Evolutionary conservation across 1,140 invertebrate species (phyloP).

Genomic region (Lepidurus apus): DNA sequence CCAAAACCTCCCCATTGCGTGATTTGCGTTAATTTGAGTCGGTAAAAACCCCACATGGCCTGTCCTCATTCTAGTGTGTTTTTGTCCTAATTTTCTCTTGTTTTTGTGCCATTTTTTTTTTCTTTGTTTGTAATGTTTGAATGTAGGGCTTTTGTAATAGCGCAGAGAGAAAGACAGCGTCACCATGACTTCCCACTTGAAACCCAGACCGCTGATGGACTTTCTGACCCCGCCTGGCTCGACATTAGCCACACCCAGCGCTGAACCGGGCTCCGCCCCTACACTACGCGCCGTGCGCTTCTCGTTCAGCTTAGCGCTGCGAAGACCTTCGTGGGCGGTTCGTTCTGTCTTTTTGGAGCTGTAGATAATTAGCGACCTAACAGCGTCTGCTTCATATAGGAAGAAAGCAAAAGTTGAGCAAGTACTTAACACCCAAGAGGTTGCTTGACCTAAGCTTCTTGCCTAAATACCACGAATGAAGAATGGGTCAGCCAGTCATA

Average conservation of each 20-base stretch:
- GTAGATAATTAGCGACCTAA: not conserved
- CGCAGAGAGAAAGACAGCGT: not conserved
- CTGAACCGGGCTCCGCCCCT: not conserved
- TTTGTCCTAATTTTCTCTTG: not conserved
- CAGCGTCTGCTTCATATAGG: not conserved
- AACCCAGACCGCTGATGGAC: not conserved
- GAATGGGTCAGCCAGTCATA: not conserved
- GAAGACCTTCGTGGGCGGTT: constrained; percentile 20
- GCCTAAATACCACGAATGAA: not conserved
- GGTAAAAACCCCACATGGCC: not conserved
- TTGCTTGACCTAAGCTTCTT: constrained; percentile 5
- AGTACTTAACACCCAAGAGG: constrained; percentile 6
- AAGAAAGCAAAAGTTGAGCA: not conserved
- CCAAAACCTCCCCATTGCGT: not conserved
- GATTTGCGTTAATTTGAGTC: not conserved
- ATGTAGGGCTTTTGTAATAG: not conserved
- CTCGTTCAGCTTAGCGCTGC: not conserved
- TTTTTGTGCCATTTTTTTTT: not conserved
- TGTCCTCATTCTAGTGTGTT: not conserved
- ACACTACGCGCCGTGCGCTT: not conserved
- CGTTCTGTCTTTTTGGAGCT: not conserved
- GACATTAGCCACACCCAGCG: not conserved
- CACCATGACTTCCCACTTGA: constrained; percentile 5
- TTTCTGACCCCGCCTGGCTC: constrained; percentile 6
- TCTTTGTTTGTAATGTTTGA: not conserved